phyloP scores from a whole-genome alignment of 2,888 invertebrate genomes.

The Pristionchus arcanus region DNA sequence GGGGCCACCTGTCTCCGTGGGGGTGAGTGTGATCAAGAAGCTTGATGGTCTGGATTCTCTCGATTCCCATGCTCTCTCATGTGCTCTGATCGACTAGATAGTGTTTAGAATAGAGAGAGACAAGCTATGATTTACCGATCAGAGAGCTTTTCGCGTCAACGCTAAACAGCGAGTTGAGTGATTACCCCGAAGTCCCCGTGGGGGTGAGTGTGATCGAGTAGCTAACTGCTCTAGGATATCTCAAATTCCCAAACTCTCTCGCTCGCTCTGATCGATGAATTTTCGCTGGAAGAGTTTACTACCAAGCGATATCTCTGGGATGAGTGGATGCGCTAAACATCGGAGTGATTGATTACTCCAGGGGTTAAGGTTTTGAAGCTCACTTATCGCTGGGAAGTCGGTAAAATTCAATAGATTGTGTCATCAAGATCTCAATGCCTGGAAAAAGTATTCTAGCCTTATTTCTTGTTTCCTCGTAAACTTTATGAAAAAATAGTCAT shows the following conservation, averaged over 20 bases:
- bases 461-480: too few species aligned
- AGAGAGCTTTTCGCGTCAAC: neutral
- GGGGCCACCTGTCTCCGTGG: neutral
- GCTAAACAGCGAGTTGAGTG: neutral
- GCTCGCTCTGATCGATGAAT: too few species aligned
- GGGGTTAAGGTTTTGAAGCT: too few species aligned
- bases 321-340: neutral
- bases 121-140: too few species aligned
- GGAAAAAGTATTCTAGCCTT: too few species aligned
- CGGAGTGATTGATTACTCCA: neutral
- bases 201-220: too few species aligned
- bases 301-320: neutral
- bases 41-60: neutral
- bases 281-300: neutral
- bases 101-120: neutral
- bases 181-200: neutral
- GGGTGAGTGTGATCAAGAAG: neutral
- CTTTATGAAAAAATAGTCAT: too few species aligned
- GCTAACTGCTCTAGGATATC: too few species aligned
- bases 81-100: neutral
- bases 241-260: too few species aligned
- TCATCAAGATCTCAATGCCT: too few species aligned
- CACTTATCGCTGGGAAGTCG: too few species aligned
- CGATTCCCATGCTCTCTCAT: neutral
- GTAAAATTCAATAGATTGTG: too few species aligned